Evolutionary conservation across 2,888 invertebrate genomes (phyloP).

Genomic region (Scaptomyza tumidula): DNA sequence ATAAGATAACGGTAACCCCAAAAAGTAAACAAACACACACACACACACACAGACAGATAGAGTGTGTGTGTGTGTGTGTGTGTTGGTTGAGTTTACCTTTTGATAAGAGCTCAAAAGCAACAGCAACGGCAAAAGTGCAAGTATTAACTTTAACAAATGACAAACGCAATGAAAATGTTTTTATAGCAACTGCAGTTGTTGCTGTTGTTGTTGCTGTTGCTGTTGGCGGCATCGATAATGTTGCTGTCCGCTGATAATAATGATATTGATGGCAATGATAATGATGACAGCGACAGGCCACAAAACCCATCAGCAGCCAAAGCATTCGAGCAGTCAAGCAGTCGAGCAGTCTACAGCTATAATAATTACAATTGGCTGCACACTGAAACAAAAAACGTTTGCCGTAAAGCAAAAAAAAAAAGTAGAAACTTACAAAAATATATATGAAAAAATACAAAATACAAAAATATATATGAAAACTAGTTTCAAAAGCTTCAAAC

Average conservation of each 20-base stretch:
- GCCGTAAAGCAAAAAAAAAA: no score
- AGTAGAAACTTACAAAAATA: no score
- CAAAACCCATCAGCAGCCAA: not conserved
- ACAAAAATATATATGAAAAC: no score
- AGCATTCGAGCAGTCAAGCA: not conserved
- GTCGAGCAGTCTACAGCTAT: no score
- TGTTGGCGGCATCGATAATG: conserved; percentile 4
- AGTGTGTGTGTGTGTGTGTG: no score
- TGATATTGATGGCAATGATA: conserved; percentile 23
- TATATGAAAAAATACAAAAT: no score
- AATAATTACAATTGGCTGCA: conserved; percentile 2
- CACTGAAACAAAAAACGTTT: no score
- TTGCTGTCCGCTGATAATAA: conserved; percentile 16
- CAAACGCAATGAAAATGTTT: conserved; percentile 64
- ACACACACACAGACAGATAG: no score
- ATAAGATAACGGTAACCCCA: conserved; percentile 76
- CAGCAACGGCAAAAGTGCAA: conserved; percentile 35
- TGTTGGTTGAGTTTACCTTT: conserved; percentile 35
- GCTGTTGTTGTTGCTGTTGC: conserved; percentile 13
- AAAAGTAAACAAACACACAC: conserved; percentile 49
- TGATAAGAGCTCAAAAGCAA: conserved; percentile 53
- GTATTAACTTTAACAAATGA: conserved; percentile 32
- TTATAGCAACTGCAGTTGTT: conserved; percentile 24
- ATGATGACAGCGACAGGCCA: not conserved
- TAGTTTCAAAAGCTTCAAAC: no score